These are phyloP conservation scores for Halcyon badia DNA, from an alignment of 2,797 vertebrate species.

Conservation along the genomic window DNA sequence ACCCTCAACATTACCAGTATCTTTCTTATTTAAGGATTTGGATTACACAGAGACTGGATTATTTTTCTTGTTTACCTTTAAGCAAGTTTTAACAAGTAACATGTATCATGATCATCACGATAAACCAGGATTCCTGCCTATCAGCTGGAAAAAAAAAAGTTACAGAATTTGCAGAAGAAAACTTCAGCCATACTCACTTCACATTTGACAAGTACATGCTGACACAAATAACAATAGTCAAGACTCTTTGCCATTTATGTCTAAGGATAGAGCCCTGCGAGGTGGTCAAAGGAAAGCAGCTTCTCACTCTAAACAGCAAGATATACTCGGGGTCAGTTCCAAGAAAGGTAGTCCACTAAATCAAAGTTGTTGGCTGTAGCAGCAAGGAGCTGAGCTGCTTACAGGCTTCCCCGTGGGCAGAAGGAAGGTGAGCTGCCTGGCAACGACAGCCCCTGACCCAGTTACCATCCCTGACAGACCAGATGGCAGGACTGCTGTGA, in stretches of 20 bases:
- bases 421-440: not conserved
- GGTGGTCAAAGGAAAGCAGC: not conserved
- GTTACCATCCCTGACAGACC: not conserved
- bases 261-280: not conserved
- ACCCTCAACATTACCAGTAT: not conserved
- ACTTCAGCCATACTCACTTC: not conserved
- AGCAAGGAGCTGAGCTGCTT: not conserved
- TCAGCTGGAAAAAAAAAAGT: not conserved
- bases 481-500: not conserved
- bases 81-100: not conserved
- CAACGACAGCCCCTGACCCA: not conserved
- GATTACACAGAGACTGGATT: not conserved
- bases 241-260: not conserved
- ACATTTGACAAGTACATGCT: not conserved
- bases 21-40: not conserved
- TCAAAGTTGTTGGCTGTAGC: accelerated
- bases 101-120: not conserved
- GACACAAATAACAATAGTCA: accelerated
- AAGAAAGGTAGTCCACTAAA: not conserved
- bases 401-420: not conserved
- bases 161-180: not conserved
- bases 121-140: not conserved
- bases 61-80: not conserved
- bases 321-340: not conserved
- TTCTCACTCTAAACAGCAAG: not conserved